phyloP scores from a whole-genome alignment of 2,888 invertebrate genomes.

The Rhamnusium bicolor region DNA sequence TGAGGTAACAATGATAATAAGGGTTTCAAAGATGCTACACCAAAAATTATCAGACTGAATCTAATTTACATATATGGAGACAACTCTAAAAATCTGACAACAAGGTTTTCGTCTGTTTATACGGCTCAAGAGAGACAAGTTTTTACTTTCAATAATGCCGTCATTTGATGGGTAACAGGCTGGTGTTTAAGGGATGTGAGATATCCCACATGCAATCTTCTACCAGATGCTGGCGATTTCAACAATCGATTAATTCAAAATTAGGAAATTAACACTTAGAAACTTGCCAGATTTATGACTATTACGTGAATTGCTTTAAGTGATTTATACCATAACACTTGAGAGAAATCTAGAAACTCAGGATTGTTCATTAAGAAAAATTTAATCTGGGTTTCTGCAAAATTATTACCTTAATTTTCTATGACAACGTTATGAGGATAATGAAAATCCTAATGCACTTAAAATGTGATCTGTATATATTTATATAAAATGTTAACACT shows the following conservation, averaged over 20 bases:
- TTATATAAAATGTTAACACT: too few relatives aligned
- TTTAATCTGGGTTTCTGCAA: background rate
- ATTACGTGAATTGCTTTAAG: constrained; percentile 9
- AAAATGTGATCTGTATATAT: too few relatives aligned
- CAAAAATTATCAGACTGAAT: too few relatives aligned
- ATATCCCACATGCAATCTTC: background rate
- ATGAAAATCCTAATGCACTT: too few relatives aligned
- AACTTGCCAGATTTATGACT: constrained; percentile 22
- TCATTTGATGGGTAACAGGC: constrained; percentile 1
- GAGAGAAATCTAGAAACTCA: background rate
- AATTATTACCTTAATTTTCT: background rate
- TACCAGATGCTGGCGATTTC: constrained; percentile 11
- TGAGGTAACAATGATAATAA: too few relatives aligned
- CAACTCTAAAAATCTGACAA: background rate
- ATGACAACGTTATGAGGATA: background rate
- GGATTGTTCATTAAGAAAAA: background rate
- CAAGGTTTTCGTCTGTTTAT: background rate
- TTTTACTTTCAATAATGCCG: constrained; percentile 8
- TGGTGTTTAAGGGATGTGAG: background rate
- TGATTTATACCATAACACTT: background rate
- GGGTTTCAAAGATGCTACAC: too few relatives aligned
- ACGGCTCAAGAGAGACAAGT: background rate
- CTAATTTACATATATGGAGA: too few relatives aligned
- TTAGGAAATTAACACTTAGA: constrained; percentile 19
- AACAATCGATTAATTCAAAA: constrained; percentile 19